These are phyloP conservation scores for Tetramorium alpestre DNA, from an alignment of 1,140 invertebrate genomes.

Conservation along the genomic window DNA sequence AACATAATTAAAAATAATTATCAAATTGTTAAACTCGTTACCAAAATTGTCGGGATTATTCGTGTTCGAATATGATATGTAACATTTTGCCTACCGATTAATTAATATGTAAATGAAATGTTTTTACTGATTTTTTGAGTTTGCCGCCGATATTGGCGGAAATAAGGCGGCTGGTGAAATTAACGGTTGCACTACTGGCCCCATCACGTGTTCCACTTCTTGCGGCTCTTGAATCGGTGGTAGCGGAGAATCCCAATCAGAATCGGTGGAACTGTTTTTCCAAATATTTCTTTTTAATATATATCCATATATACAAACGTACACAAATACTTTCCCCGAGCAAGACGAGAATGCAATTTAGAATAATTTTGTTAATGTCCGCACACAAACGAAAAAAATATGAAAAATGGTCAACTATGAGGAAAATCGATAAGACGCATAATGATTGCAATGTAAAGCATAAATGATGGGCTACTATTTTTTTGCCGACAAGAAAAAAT, in stretches of 20 bases:
- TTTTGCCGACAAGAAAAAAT: background rate
- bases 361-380: background rate
- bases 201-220: slow-evolving; percentile 78
- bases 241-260: slow-evolving; percentile 79
- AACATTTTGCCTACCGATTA: background rate
- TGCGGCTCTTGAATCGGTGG: slow-evolving; percentile 80
- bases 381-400: background rate
- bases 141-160: slow-evolving; percentile 76
- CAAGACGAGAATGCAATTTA: background rate
- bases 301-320: background rate
- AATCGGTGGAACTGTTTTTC: slow-evolving; percentile 77
- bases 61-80: background rate
- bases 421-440: slow-evolving; percentile 3
- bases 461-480: background rate
- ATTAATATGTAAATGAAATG: slow-evolving; percentile 23
- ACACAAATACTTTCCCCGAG: background rate
- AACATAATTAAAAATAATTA: background rate
- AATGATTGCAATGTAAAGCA: background rate
- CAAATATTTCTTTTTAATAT: background rate
- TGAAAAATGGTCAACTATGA: background rate
- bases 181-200: slow-evolving; percentile 78
- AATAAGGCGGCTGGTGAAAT: slow-evolving; percentile 78
- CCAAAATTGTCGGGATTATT: background rate
- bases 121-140: slow-evolving; percentile 70
- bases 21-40: background rate